Evolutionary conservation across 2,797 vertebrate species (phyloP), one percentile per base, ranked within the genome.

Genomic region (Agapornis canus): DNA sequence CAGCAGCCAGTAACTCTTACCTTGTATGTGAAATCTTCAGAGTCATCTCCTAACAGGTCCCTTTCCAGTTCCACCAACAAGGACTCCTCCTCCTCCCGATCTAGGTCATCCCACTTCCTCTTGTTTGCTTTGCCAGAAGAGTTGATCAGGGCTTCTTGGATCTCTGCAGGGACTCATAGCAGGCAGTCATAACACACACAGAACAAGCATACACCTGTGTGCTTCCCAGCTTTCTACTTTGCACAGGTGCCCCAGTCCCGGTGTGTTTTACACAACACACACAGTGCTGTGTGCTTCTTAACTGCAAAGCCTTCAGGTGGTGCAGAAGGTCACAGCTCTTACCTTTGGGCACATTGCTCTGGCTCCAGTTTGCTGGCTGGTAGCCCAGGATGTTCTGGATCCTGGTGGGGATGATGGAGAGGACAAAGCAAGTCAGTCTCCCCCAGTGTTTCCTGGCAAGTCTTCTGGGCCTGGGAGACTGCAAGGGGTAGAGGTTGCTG

Each of bases 81-180:
- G 37, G 97, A 97, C 20, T 92, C 97, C 26, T 97, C 97, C 18
- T 98, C 98, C 23, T 97, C 97, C 10, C 97, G 86, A 60, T 96
- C 95, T 61, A 98, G 22, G 1, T 99, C 99, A 29, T 98, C 98
- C 79, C 98, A 71, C 80, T 99, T 99, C 63, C 98, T 97, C 95
- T 99, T 99, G 93, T 92, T 98, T 61, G 98, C 98, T 88, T 98
- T 98, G 29, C 97, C 97, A 45, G 68, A 93, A 1, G 98, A 98
- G 89, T 98, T 97, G 3, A 97, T 96, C 8, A 96, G 98, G 71
- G 98, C 98, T 19, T 97, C 91, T 22, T 61, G 22, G 37, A 98
- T 84, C 86, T 99, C 99, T 99, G 97, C 48, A 84, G 75, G 42
- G 37, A 40, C 56, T 29, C 39, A 4, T 2, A 43, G 43, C 35